Conservation (phyloP, 2,888 invertebrate species). For the Agrochola circellaris region DNA sequence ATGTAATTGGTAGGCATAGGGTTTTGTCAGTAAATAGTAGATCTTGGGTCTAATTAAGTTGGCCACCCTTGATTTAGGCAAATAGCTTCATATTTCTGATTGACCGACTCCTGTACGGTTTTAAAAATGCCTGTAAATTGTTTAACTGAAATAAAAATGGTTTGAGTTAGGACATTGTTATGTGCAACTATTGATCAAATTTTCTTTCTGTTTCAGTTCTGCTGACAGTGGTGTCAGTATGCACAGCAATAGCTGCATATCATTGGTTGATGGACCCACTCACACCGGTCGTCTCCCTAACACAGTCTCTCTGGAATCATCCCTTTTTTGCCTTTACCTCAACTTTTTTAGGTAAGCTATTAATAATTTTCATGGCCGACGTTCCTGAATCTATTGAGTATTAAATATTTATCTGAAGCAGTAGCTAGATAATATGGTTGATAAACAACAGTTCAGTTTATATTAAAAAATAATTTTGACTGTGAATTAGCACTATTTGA, state of each 20-base stretch:
- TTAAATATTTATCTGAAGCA: background rate
- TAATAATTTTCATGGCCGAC: background rate
- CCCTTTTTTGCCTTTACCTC: slow-evolving; percentile 98
- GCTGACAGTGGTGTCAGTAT: slow-evolving; percentile 95
- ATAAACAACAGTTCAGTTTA: background rate
- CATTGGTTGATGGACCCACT: slow-evolving; percentile 98
- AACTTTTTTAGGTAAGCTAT: slow-evolving; percentile 93
- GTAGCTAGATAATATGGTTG: background rate
- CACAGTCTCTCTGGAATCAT: slow-evolving; percentile 98
- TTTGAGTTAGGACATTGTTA: background rate
- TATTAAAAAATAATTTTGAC: background rate
- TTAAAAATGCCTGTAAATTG: background rate
- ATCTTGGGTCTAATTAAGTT: no score
- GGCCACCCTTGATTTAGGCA: background rate
- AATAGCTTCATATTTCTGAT: background rate
- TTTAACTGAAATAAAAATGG: background rate
- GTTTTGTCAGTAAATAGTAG: no score
- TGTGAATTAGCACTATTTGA: background rate
- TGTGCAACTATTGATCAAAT: background rate
- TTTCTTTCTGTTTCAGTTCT: slow-evolving; percentile 92
- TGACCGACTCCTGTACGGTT: background rate
- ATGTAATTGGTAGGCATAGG: no score
- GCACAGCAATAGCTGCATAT: slow-evolving; percentile 98
- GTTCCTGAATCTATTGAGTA: background rate
- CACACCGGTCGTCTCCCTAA: slow-evolving; percentile 97